phyloP scores from a whole-genome alignment of 2,888 invertebrate genomes.

The Lepidonotus clava region DNA sequence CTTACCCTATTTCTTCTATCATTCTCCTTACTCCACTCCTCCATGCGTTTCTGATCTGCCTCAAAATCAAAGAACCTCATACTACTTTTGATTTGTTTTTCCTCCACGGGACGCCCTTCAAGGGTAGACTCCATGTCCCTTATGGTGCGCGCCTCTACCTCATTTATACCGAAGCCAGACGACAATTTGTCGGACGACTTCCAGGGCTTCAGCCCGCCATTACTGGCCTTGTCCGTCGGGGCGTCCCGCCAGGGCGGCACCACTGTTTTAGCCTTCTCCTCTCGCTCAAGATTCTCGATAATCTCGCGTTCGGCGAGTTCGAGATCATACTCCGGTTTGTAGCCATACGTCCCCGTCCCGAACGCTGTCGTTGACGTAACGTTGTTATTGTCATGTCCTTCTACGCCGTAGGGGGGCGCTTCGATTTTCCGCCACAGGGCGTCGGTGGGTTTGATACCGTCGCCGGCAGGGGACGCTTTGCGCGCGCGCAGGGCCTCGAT shows the following conservation, averaged over 20 bases:
- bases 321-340: conserved; percentile 53
- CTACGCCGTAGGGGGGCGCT: not conserved
- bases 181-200: conserved; percentile 1
- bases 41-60: conserved; percentile 64
- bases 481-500: not conserved
- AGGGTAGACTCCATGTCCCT: conserved; percentile 53
- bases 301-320: conserved; percentile 60
- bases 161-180: not conserved
- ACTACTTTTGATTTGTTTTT: not conserved
- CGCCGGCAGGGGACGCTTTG: not conserved
- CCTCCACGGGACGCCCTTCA: not conserved
- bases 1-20: conserved; percentile 69
- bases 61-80: conserved; percentile 60
- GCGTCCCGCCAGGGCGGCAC: conserved; percentile 43
- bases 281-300: conserved; percentile 60
- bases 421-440: conserved; percentile 18
- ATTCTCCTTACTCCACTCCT: conserved; percentile 71
- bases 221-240: not conserved
- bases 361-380: conserved; percentile 10
- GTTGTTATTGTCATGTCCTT: too few species aligned
- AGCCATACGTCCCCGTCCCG: conserved; percentile 22
- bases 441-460: conserved; percentile 18
- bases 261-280: conserved; percentile 41
- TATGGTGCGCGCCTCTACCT: conserved; percentile 35
- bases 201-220: conserved; percentile 46